Evolutionary conservation across 2,113 vertebrate genomes (phyloP).

Genomic region (Proterorhinus semilunaris): DNA sequence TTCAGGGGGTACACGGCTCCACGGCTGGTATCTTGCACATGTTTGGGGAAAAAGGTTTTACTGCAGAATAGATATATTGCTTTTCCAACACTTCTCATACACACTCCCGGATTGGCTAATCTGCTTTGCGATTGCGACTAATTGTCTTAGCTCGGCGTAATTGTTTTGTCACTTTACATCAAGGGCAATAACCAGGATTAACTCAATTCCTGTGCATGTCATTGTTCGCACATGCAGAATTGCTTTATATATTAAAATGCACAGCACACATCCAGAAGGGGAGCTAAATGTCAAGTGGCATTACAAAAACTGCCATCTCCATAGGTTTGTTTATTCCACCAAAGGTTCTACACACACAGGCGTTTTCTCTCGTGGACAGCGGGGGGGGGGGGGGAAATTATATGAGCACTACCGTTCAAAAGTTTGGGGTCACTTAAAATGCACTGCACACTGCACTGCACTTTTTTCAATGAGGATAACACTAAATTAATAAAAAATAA

Average conservation of each 20-base stretch:
- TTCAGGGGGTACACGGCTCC: too few relatives aligned
- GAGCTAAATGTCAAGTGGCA: conserved; percentile 7
- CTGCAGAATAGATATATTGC: background rate
- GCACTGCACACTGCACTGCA: too few relatives aligned
- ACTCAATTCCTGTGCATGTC: conserved; percentile 5
- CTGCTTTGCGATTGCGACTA: background rate
- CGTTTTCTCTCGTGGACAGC: conserved; percentile 13
- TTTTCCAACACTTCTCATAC: background rate
- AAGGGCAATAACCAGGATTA: conserved; percentile 3
- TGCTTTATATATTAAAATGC: conserved; percentile 14
- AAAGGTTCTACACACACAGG: conserved; percentile 8
- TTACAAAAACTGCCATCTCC: conserved; percentile 32
- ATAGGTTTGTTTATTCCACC: conserved; percentile 23
- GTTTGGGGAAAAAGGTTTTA: background rate
- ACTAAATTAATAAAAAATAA: too few relatives aligned
- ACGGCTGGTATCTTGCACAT: too few relatives aligned
- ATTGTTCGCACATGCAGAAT: background rate
- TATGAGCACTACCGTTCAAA: too few relatives aligned
- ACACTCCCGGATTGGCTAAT: background rate
- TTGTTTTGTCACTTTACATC: conserved; percentile 14
- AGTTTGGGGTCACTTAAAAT: too few relatives aligned
- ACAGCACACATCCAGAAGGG: conserved; percentile 18
- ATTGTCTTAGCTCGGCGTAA: background rate
- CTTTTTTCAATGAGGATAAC: too few relatives aligned
- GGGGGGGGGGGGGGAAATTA: conserved; percentile 16